Percentiles rank a stretch among this genome's conserved stretches.
These are phyloP conservation scores for Hirudinaria manillensis DNA, from an alignment of 2,888 invertebrate genomes.

Conservation along the genomic window DNA sequence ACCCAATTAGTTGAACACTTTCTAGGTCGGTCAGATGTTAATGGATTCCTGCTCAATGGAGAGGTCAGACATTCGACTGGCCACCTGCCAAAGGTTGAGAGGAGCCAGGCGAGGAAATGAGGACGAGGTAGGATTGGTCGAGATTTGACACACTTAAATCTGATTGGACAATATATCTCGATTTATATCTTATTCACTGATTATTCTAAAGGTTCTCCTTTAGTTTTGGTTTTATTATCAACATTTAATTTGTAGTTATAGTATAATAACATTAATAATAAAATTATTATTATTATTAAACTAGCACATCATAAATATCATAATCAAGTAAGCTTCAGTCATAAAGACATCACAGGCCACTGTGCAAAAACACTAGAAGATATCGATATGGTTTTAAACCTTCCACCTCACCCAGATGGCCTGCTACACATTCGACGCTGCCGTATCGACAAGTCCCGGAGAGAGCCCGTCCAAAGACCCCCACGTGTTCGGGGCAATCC, in stretches of 20 bases:
- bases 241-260: too few relatives aligned
- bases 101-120: background rate
- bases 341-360: too few relatives aligned
- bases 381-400: too few relatives aligned
- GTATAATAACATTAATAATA: too few relatives aligned
- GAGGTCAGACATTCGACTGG: slow-evolving; percentile 24
- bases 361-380: too few relatives aligned
- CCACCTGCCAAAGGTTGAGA: slow-evolving; percentile 5
- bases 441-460: background rate
- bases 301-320: too few relatives aligned
- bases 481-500: background rate
- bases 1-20: background rate
- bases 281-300: too few relatives aligned
- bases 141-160: background rate
- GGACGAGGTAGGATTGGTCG: background rate
- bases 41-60: slow-evolving; percentile 25
- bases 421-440: slow-evolving; percentile 19
- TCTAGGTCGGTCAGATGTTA: slow-evolving; percentile 22
- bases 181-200: too few relatives aligned
- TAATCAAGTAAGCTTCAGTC: too few relatives aligned
- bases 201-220: too few relatives aligned
- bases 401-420: slow-evolving; percentile 5
- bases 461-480: slow-evolving; percentile 19
- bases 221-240: too few relatives aligned
- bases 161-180: background rate